Percentiles rank a stretch among this genome's conserved stretches.
Evolutionary conservation across 2,888 invertebrate species (phyloP).

Genomic region (Callyntrura sp.): DNA sequence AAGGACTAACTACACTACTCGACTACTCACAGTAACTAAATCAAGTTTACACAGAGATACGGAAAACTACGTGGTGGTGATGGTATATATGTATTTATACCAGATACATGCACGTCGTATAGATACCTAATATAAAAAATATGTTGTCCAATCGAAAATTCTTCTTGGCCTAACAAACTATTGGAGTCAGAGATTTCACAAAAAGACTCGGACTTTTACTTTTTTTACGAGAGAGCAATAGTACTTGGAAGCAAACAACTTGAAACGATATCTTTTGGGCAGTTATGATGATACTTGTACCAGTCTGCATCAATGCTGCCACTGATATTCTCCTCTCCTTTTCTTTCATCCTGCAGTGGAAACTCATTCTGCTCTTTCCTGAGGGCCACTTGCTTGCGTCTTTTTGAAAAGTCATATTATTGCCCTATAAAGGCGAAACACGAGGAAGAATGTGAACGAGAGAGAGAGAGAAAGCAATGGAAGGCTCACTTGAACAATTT

Average conservation of each 20-base stretch:
- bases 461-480: constrained; percentile 48
- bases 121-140: too few relatives aligned
- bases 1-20: too few relatives aligned
- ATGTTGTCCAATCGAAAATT: constrained; percentile 46
- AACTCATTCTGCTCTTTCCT: background rate
- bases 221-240: constrained; percentile 63
- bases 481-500: constrained; percentile 66
- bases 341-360: background rate
- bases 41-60: background rate
- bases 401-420: constrained; percentile 37
- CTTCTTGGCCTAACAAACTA: constrained; percentile 55
- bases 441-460: constrained; percentile 26
- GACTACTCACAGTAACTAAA: background rate
- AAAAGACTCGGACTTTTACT: too few relatives aligned
- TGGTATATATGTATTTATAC: too few relatives aligned
- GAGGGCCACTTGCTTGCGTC: constrained; percentile 11
- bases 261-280: constrained; percentile 67
- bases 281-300: constrained; percentile 54
- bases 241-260: constrained; percentile 67
- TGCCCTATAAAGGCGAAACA: constrained; percentile 27
- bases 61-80: background rate
- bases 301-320: constrained; percentile 20
- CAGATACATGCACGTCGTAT: constrained; percentile 16
- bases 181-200: constrained; percentile 72
- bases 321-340: background rate